Evolutionary conservation across 2,888 invertebrate genomes (phyloP).

Genomic region (Dryobota labecula): DNA sequence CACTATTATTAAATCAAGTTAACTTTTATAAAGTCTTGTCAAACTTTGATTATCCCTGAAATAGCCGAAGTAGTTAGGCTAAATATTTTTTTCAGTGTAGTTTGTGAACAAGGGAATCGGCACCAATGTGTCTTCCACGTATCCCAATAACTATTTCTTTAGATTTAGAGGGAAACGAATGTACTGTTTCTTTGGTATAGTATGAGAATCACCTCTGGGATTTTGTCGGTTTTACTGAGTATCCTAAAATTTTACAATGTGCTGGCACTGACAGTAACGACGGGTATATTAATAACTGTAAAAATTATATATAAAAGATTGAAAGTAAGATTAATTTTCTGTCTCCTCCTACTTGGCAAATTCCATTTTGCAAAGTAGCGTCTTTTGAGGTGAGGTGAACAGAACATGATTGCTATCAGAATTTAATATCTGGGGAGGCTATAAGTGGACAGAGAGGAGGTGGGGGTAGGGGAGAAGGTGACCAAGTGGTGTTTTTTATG

Average conservation of each 20-base stretch:
- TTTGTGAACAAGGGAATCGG: no score
- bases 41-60: no score
- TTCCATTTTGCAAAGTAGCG: constrained; percentile 30
- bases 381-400: constrained; percentile 31
- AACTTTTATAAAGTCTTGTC: no score
- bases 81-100: no score
- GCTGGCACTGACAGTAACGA: neutral
- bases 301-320: constrained; percentile 5
- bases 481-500: constrained; percentile 37
- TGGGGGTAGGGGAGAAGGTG: neutral
- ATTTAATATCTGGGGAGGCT: constrained; percentile 46
- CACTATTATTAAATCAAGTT: no score
- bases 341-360: constrained; percentile 12
- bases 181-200: neutral
- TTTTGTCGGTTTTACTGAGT: neutral
- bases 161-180: constrained; percentile 10
- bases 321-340: constrained; percentile 22
- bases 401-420: constrained; percentile 45
- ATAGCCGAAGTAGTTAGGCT: no score
- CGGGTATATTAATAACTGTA: neutral
- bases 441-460: constrained; percentile 17
- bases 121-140: constrained; percentile 17
- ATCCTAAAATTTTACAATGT: neutral
- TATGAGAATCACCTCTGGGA: neutral
- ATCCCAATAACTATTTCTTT: constrained; percentile 29